Conservation (phyloP, 2,888 invertebrate species). For the Gerosis bhagava region DNA sequence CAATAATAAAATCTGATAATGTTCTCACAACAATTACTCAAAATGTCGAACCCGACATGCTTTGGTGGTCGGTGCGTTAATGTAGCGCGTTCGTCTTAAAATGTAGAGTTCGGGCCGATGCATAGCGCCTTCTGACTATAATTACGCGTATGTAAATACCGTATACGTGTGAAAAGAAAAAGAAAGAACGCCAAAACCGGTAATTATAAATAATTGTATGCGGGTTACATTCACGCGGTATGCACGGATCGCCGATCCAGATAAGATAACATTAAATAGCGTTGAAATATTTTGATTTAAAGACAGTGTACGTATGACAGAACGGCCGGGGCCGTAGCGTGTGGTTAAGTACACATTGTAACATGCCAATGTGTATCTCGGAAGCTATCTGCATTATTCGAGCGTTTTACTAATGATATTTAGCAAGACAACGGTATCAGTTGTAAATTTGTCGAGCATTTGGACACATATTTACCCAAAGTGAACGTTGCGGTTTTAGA, state of each 20-base stretch:
- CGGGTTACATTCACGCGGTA: conserved; percentile 73
- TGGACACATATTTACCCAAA: too few species aligned
- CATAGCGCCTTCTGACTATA: conserved; percentile 68
- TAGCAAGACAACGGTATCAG: too few species aligned
- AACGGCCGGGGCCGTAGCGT: conserved; percentile 69
- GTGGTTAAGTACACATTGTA: conserved; percentile 73
- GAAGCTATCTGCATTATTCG: conserved; percentile 59
- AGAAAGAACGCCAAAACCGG: conserved; percentile 74
- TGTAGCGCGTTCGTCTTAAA: conserved; percentile 69
- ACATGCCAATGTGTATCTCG: conserved; percentile 60
- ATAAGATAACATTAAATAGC: conserved; percentile 77
- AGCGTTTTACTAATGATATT: conserved; percentile 13
- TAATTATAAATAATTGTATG: conserved; percentile 78
- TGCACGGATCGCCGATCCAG: conserved; percentile 73
- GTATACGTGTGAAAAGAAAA: conserved; percentile 78
- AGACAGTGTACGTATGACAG: conserved; percentile 72
- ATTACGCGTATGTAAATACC: conserved; percentile 79
- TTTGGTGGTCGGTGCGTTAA: conserved; percentile 58
- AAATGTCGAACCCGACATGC: conserved; percentile 60
- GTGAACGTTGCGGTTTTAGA: too few species aligned
- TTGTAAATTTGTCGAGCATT: too few species aligned
- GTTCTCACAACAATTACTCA: conserved; percentile 72
- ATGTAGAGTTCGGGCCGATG: conserved; percentile 68
- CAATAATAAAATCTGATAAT: conserved; percentile 70
- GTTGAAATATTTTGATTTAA: conserved; percentile 81